Percentiles rank a stretch among this genome's conserved stretches.
Evolutionary conservation across 2,113 vertebrate genomes (phyloP).

Genomic region (Oncorhynchus masou): DNA sequence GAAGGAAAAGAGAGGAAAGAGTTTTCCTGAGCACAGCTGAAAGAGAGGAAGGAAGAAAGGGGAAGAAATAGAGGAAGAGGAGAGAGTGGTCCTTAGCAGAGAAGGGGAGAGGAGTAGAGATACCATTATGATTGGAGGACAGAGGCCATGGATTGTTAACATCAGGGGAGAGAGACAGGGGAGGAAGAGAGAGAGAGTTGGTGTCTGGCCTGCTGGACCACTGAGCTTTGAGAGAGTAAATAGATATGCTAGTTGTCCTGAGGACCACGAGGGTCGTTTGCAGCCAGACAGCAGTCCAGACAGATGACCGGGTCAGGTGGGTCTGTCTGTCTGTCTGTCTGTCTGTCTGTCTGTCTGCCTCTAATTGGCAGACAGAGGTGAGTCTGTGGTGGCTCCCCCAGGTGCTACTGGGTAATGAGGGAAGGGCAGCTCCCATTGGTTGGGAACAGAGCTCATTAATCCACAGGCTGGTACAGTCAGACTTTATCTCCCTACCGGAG

Average conservation of each 20-base stretch:
- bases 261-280: background rate
- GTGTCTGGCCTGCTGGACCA: no score
- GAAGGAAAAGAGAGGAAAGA: slow-evolving; percentile 1
- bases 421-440: slow-evolving; percentile 13
- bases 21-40: no score
- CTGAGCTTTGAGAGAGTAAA: no score
- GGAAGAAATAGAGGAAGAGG: no score
- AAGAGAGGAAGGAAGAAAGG: no score
- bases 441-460: slow-evolving; percentile 26
- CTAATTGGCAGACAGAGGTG: slow-evolving; percentile 61
- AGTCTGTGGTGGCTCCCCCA: slow-evolving; percentile 49
- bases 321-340: slow-evolving; percentile 41
- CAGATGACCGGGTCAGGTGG: slow-evolving; percentile 42
- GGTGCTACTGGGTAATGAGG: slow-evolving; percentile 58
- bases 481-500: slow-evolving; percentile 3
- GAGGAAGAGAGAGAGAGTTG: no score
- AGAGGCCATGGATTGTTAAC: no score
- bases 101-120: no score
- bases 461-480: slow-evolving; percentile 42
- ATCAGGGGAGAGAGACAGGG: no score
- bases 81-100: no score
- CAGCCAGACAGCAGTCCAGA: slow-evolving; percentile 17
- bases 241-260: background rate
- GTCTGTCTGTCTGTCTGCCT: slow-evolving; percentile 37
- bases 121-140: no score